Evolutionary conservation across 2,797 vertebrate genomes (phyloP), one percentile per base, ranked within the genome.

Genomic region (Toxotes lorentzi): DNA sequence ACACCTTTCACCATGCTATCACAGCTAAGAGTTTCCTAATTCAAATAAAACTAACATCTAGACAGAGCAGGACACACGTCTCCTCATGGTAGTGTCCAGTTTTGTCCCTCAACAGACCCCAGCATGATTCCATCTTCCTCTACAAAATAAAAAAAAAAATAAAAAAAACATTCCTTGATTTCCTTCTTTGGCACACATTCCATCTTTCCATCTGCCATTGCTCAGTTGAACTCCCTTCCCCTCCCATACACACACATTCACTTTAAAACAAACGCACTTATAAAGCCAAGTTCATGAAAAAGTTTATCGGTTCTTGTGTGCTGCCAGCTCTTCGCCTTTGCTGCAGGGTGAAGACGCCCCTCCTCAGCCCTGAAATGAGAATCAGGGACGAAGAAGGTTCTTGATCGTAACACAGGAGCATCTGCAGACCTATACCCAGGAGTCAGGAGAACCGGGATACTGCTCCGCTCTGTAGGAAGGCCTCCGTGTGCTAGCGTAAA

Each of bases 391-490:
- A 34, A 35, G 13, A 19, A 21, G 38, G 50, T 50, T 66, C 41
- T 66, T 10, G 14, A 64, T 47, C 23, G 47, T 19, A 51, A 71
- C 67, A n/a, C 27, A 5, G 59, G 66, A 67, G 60, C 54, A 12
- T 70, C 65, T 77, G 67, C n/a, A 10, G 61, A 61, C 93, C 93
- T 97, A 99, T 93, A 99, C 98, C 98, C 98, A 99, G 48, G 98
- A 99, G 93, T 99, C 98, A 0, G 98, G 98, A 6, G 98, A 99
- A 76, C 97, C 97, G 0, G 98, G 98, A 92, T 99, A 99, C 91
- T 98, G 98, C 91, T 99, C 97, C 32, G 97, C 95, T 94, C 97
- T 93, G 83, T 97, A 98, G 21, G 97, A 98, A 92, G 97, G 96
- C 93, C 95, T 93, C 82, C 96, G 96, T 77, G 97, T 96, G 92